phyloP scores from a whole-genome alignment of 2,113 vertebrate species.

The Psilopogon haemacephalus region DNA sequence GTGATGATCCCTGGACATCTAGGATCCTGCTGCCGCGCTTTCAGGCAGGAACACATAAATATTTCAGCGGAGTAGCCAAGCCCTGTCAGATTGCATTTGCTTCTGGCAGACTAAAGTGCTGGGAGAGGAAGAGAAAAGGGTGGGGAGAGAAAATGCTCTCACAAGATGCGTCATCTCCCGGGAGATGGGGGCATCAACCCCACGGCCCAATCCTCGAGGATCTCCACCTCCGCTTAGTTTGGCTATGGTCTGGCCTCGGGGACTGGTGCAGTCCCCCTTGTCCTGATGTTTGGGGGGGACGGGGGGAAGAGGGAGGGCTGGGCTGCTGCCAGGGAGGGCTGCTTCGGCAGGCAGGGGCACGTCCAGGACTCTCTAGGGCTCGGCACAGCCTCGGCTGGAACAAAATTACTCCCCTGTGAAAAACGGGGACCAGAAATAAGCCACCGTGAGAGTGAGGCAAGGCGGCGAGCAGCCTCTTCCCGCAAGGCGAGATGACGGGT shows the following conservation, averaged over 20 bases:
- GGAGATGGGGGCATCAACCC: neutral
- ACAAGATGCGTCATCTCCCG: neutral
- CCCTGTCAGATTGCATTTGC: conserved; percentile 37
- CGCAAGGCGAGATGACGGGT: neutral
- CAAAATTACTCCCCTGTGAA: no score
- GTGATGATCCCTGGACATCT: neutral
- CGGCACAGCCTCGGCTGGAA: neutral
- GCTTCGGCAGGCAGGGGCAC: neutral
- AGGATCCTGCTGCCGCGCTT: neutral
- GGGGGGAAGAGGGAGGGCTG: no score
- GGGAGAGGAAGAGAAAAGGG: neutral
- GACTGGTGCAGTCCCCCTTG: neutral
- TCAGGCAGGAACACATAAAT: conserved; percentile 12
- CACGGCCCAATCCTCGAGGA: neutral
- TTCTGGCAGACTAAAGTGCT: neutral
- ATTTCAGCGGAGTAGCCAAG: conserved; percentile 7
- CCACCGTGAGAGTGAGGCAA: no score
- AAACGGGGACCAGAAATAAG: neutral
- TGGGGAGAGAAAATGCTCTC: neutral
- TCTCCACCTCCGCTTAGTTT: neutral
- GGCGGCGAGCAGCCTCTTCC: no score
- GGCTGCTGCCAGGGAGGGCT: neutral
- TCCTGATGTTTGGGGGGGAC: neutral
- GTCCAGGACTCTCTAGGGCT: neutral
- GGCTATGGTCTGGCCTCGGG: neutral